These are phyloP conservation scores for Pocota personata DNA, from an alignment of 2,888 invertebrate species.

Conservation along the genomic window DNA sequence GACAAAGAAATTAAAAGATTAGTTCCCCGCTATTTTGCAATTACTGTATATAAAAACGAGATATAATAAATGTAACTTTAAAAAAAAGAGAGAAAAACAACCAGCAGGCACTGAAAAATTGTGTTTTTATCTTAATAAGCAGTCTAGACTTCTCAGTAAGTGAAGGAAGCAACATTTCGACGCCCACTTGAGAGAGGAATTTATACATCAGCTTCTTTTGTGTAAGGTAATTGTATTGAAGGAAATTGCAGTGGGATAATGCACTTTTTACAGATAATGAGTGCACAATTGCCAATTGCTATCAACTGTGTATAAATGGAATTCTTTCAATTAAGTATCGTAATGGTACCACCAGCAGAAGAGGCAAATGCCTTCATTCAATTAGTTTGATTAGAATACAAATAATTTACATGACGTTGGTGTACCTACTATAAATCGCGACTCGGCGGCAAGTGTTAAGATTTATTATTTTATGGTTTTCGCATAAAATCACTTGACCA, in stretches of 20 bases:
- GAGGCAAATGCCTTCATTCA: neutral
- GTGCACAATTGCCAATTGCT: neutral
- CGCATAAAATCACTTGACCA: neutral
- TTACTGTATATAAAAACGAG: slow-evolving; percentile 23
- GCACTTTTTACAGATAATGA: neutral
- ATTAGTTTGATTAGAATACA: neutral
- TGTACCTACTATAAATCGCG: neutral
- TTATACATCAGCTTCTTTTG: neutral
- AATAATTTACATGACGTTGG: neutral
- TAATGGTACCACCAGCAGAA: neutral
- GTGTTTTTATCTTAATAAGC: neutral
- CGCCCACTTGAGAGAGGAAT: neutral
- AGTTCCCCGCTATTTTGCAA: slow-evolving; percentile 11
- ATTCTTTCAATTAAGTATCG: slow-evolving; percentile 31
- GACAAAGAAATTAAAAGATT: slow-evolving; percentile 11
- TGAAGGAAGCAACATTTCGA: neutral
- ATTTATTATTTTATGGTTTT: neutral
- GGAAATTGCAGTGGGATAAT: neutral
- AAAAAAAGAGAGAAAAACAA: neutral
- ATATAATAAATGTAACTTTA: slow-evolving; percentile 30
- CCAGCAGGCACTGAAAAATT: neutral
- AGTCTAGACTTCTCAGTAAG: neutral
- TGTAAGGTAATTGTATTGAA: neutral
- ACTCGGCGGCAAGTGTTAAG: neutral
- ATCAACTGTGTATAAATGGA: neutral